Base-by-base conservation (phyloP, 2,888 invertebrate species). In the Agrotis clavis region DNA sequence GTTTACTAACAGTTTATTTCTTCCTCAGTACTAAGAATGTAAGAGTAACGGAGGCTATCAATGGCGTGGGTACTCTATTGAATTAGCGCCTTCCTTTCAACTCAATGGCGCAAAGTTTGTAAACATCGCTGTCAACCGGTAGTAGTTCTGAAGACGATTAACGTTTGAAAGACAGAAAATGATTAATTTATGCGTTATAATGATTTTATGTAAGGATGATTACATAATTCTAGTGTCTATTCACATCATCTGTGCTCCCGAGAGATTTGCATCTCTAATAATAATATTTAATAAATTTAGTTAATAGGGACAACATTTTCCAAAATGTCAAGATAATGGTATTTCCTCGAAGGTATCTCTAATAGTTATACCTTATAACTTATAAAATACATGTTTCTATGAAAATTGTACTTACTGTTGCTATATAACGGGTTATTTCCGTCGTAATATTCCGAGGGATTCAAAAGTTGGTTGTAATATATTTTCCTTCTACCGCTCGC, bases 41-140 rank as follows among this genome's bases (percentile, higher is more conserved):
- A 50, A 4, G 35, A 60, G 57, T 45, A 47, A 53, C 54, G 48
- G 41, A 48, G 25, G 19, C 48, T 14, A 69, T 79, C 48, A 68
- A 69, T 69, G 11, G 25, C 56, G 30, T 57, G 30, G 41, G 48
- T 65, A 80, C 21, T 48, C 45, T 56, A 75, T 80, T 75, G 70
- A 75, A 75, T 74, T 65, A 53, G 19, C 19, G 11, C 30, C 25
- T 19, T 35, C 25, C 30, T 11, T 41, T 57, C 69, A 19, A 51
- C 4, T 56, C 56, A 57, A 50, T 74, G 50, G 56, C 18, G 11
- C 13, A 35, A 74, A 45, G 53, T 74, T 77, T 63, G 53, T 79
- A 74, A 77, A 79, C 53, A 74, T 45, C 73, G 18, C 66, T 41
- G 13, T n/a, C 25, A 60, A 50, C 50, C 9, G 51, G 30, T 30